phyloP scores from a whole-genome alignment of 2,113 vertebrate genomes.

The Perca flavescens region DNA sequence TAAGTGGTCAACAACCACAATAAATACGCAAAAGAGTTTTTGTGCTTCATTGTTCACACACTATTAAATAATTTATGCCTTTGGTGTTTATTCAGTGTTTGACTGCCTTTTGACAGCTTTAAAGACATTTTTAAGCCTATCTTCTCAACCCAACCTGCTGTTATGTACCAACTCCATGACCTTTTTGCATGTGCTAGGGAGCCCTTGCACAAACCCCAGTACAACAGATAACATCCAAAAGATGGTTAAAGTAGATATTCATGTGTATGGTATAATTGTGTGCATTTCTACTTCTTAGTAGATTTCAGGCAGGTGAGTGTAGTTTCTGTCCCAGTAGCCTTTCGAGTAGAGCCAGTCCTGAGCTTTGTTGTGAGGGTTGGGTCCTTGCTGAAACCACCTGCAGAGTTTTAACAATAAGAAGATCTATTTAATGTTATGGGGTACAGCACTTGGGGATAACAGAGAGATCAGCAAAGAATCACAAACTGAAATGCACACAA shows the following conservation, averaged over 20 bases:
- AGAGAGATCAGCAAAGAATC: background rate
- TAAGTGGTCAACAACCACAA: constrained; percentile 38
- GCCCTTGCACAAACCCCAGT: constrained; percentile 3
- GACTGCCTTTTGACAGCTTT: background rate
- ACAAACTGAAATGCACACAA: background rate
- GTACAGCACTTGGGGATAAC: background rate
- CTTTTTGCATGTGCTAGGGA: constrained; percentile 5
- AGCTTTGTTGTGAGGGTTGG: constrained; percentile 93
- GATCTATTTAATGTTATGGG: background rate
- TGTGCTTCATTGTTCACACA: constrained; percentile 71
- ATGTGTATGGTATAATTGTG: constrained; percentile 6
- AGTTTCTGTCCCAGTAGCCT: constrained; percentile 97
- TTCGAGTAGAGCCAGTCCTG: constrained; percentile 97
- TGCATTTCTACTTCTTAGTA: constrained; percentile 85
- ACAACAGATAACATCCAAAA: constrained; percentile 48
- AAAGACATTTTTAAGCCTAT: background rate
- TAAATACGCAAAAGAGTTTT: constrained; percentile 43
- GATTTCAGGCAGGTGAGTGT: constrained; percentile 93
- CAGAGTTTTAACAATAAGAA: constrained; percentile 47
- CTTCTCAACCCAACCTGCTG: constrained; percentile 17
- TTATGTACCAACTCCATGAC: background rate
- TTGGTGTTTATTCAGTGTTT: constrained; percentile 24
- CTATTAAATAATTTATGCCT: constrained; percentile 24
- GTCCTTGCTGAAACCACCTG: constrained; percentile 97
- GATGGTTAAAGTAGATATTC: constrained; percentile 24